Base-by-base conservation (phyloP, 2,113 vertebrate genomes). In the Oryzias woworae region DNA sequence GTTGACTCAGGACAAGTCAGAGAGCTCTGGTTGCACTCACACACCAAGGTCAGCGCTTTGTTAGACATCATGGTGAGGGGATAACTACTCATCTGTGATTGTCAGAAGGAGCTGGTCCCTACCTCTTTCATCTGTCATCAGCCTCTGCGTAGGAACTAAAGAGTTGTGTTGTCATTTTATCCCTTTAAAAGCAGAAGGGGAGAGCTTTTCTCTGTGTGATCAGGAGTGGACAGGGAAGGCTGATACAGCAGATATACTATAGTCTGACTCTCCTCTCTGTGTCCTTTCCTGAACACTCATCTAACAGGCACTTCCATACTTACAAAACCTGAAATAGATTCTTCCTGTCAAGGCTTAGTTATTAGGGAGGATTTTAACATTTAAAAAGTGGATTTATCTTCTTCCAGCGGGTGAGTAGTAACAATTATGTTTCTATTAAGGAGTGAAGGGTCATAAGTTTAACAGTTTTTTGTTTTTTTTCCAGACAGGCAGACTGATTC, bases 181-280 rank as follows among this genome's bases (percentile, higher is more conserved):
- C 71, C 22, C 24, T 73, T 63, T 53, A 17, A 47, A 79, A 73
- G 71, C 73, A 47, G 45, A 23, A 16, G 56, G 59, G 51, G 47
- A 61, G 73, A 69, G 69, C 72, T 60, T 28, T 59, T 75, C 71
- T 71, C 78, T 67, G 75, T 73, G 72, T 68, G 73, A 74, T 71
- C 26, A 28, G 46, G 71, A 69, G 57, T 47, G 59, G 79, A 75
- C 78, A 69, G 69, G 69, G 77, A 77, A 47, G 72, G 81, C 79
- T 89, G 88, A 91, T 88, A 70, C 85, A 84, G 85, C 87, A 89
- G 50, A 84, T 84, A 78, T 82, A 66, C 62, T 69, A 55, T 77
- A 61, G 60, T 80, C 76, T 75, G 84, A 85, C 65, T 66, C 78
- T 20, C 44, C 79, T 83, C 75, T 84, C 63, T 75, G 69, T 77